Percentiles rank a stretch among this genome's conserved stretches.
Conservation (phyloP, 2,797 vertebrate species). For the Chloroceryle inda region DNA sequence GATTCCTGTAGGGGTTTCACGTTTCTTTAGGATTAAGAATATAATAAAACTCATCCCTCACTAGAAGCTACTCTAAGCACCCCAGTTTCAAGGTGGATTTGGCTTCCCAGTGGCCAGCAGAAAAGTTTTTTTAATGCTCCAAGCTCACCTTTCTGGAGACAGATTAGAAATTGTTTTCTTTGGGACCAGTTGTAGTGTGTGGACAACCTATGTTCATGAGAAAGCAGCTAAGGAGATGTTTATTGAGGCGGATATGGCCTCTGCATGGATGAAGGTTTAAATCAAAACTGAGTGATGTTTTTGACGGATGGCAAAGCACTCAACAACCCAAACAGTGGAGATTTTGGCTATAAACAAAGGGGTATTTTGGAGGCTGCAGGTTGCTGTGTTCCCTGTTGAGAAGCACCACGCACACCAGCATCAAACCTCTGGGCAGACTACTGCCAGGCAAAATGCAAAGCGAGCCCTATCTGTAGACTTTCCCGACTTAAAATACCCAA, state of each 20-base stretch:
- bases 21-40: not conserved
- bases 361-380: not conserved
- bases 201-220: not conserved
- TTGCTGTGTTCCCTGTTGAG: not conserved
- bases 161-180: not conserved
- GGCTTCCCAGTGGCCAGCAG: not conserved
- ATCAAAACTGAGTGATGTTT: constrained; percentile 30
- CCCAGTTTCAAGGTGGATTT: not conserved
- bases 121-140: not conserved
- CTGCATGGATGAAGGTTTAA: constrained; percentile 15
- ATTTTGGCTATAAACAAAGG: not conserved
- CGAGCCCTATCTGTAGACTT: not conserved
- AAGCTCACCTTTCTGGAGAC: not conserved
- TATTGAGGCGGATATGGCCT: not conserved
- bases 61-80: not conserved
- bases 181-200: not conserved
- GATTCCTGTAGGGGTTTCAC: not conserved
- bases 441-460: not conserved
- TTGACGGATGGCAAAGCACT: constrained; percentile 14
- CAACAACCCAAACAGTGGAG: not conserved
- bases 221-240: constrained; percentile 23
- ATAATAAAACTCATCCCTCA: not conserved
- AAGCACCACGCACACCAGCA: not conserved
- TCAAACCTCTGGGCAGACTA: not conserved
- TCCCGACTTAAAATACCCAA: not conserved